These are phyloP conservation scores for Formica aserva DNA, from an alignment of 2,888 invertebrate species.

Conservation along the genomic window DNA sequence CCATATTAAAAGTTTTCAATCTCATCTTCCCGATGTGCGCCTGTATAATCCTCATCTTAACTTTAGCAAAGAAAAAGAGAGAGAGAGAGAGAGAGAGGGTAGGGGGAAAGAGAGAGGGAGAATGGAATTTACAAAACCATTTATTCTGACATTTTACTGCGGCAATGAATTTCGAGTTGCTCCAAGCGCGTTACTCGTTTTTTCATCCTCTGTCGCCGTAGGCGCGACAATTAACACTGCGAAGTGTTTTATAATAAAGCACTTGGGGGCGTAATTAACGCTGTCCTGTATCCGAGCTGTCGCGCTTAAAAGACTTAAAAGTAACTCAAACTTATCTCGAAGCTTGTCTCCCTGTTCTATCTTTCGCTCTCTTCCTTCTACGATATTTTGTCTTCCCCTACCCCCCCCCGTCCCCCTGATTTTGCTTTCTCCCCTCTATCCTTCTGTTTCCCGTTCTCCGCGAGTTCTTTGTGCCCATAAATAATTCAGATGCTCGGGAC, in stretches of 20 bases:
- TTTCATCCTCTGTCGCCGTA: constrained; percentile 17
- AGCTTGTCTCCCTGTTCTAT: constrained; percentile 46
- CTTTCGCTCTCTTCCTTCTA: constrained; percentile 16
- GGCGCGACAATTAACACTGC: constrained; percentile 63
- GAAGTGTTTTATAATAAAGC: constrained; percentile 65
- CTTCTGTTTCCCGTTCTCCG: constrained; percentile 40
- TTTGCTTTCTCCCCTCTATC: constrained; percentile 27
- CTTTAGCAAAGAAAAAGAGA: constrained; percentile 1
- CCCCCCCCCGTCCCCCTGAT: neutral
- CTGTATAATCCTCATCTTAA: constrained; percentile 19
- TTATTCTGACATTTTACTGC: constrained; percentile 41
- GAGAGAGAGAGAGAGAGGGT: neutral
- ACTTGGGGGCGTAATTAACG: constrained; percentile 69
- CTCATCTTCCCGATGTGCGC: constrained; percentile 12
- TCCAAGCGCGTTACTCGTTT: constrained; percentile 1
- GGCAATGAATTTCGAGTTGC: constrained; percentile 44
- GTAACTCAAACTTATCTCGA: constrained; percentile 69
- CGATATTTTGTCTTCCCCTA: constrained; percentile 32
- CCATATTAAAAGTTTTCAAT: constrained; percentile 28
- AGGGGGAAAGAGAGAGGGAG: neutral
- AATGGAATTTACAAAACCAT: constrained; percentile 34
- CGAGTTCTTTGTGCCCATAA: constrained; percentile 74
- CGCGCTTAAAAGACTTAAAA: constrained; percentile 66
- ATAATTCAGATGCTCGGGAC: constrained; percentile 77
- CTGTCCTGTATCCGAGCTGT: constrained; percentile 53